These are phyloP conservation scores for Peromyscus nudipes DNA, from an alignment of 2,797 vertebrate genomes.

Conservation along the genomic window DNA sequence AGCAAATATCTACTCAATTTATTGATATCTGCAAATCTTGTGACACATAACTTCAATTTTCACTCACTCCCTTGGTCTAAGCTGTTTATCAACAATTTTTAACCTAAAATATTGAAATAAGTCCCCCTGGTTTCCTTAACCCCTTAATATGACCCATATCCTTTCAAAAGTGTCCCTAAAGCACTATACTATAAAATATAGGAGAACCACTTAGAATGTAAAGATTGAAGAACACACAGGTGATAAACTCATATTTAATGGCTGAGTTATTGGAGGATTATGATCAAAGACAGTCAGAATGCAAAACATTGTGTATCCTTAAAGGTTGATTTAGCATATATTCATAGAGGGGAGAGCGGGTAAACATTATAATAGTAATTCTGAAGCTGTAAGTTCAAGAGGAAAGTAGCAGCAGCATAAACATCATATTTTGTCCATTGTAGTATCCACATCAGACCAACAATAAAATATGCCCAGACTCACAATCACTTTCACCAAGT, in stretches of 20 bases:
- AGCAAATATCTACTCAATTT: not conserved
- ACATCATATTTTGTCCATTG: not conserved
- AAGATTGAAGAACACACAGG: not conserved
- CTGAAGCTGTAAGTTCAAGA: slow-evolving; percentile 20
- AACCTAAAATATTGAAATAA: not conserved
- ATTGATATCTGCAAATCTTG: not conserved
- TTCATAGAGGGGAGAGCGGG: not conserved
- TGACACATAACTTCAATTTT: slow-evolving; percentile 3
- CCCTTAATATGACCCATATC: too few species aligned
- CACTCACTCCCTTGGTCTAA: not conserved
- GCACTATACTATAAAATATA: not conserved
- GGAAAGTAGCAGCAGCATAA: not conserved
- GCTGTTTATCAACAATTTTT: not conserved
- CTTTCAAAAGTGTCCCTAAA: not conserved
- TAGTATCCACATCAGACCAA: not conserved
- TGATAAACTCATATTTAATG: slow-evolving; percentile 25
- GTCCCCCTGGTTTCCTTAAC: not conserved
- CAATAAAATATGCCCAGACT: not conserved
- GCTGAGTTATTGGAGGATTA: not conserved
- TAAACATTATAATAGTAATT: not conserved
- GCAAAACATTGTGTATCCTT: not conserved
- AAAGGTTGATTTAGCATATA: not conserved
- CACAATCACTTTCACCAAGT: not conserved
- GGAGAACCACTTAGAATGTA: not conserved
- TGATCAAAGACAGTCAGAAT: not conserved